Conservation (phyloP, 2,888 invertebrate genomes). For the Arge pagana region DNA sequence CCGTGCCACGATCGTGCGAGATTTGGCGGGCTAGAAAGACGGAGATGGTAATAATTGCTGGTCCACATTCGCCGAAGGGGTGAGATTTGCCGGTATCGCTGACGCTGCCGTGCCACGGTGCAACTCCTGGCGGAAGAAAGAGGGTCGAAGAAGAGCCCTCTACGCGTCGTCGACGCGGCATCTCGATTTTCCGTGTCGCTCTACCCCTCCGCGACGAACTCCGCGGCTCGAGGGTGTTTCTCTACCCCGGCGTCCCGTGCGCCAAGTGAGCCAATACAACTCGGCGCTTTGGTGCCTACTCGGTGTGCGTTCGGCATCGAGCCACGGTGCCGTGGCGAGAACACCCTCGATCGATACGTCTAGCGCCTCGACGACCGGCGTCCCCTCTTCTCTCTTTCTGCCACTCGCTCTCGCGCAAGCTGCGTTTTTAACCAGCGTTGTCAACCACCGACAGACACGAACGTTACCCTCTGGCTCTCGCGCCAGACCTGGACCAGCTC, state of each 20-base stretch:
- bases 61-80: no score
- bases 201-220: conserved; percentile 43
- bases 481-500: no score
- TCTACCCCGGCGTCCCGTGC: conserved; percentile 24
- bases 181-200: conserved; percentile 44
- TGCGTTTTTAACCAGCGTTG: conserved; percentile 13
- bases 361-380: conserved; percentile 37
- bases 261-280: conserved; percentile 9
- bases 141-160: conserved; percentile 7
- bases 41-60: no score
- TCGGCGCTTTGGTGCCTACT: no score
- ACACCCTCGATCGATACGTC: conserved; percentile 52
- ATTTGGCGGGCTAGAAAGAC: no score
- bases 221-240: conserved; percentile 33
- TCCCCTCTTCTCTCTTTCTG: conserved; percentile 26
- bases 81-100: no score
- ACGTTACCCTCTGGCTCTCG: neutral
- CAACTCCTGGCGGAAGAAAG: neutral
- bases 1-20: no score
- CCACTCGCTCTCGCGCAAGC: conserved; percentile 26
- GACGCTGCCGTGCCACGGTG: no score
- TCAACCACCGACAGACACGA: neutral
- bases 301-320: no score
- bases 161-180: conserved; percentile 24
- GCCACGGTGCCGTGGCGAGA: conserved; percentile 32